Base-by-base conservation (phyloP, 2,888 invertebrate species). In the Cartodere bifasciata region DNA sequence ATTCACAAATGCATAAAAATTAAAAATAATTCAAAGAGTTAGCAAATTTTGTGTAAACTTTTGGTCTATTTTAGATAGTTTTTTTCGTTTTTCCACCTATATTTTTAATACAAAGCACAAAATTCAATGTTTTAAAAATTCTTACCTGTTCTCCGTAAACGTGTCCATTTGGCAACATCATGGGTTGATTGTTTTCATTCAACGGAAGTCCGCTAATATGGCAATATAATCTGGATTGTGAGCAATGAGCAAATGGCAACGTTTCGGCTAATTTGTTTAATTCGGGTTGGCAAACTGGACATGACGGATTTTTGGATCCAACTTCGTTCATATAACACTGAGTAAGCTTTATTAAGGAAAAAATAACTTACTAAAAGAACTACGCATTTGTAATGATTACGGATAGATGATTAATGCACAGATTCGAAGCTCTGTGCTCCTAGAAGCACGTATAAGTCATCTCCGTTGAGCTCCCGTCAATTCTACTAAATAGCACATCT, bases 161-260 rank as follows among this genome's bases (percentile, higher is more conserved):
- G 63, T 90, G 85, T 32, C 97, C 97, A 64, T 97, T 97, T 38
- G 98, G 98, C 63, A 99, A 70, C 79, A 94, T 91, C 82, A 97
- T 86, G 7, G 95, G 95, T 46, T 88, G 90, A 66, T 97, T 95
- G 62, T 97, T 85, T 58, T 97, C 95, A 64, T 98, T 94, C 49
- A 98, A 70, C 27, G 91, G 83, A 47, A 82, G 70, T 15, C 90
- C 87, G 37, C 87, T 85, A 46, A 95, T 79, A 53, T 75, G 72
- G 61, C 97, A 98, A 50, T 95, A 85, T 31, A 95, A 74, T 31
- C 91, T 75, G 40, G 94, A 94, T 62, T 95, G 95, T 30, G 90
- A 85, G 61, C 91, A 91, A 66, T 97, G 95, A 39, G 97, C 92
- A 60, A 80, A 86, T 37, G 98, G 97, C 53, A 98, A 68, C 17